These are phyloP conservation scores for Clepsis dumicolana DNA, from an alignment of 2,888 invertebrate genomes.

Conservation along the genomic window DNA sequence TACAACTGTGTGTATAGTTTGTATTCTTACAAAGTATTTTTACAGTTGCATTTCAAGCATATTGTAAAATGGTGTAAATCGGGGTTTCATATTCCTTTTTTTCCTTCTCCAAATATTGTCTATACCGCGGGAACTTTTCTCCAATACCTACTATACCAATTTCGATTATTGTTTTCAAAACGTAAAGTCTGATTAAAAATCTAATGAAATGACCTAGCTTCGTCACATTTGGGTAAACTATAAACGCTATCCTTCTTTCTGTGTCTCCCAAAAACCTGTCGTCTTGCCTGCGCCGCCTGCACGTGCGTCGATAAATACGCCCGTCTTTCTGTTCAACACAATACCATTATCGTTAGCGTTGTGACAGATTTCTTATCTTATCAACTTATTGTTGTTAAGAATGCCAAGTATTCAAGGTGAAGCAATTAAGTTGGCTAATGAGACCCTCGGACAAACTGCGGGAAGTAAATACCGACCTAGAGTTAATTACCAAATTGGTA, in stretches of 20 bases:
- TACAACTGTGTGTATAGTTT: neutral
- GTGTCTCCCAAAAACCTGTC: neutral
- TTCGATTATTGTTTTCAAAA: too few relatives aligned
- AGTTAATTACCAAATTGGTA: constrained; percentile 17
- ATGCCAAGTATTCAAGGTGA: constrained; percentile 2
- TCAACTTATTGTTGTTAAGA: constrained; percentile 17
- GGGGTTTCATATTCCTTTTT: too few relatives aligned
- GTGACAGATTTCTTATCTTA: constrained; percentile 11
- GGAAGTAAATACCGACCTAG: constrained; percentile 22
- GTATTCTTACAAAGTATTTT: neutral
- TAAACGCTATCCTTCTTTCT: too few relatives aligned
- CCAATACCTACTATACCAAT: too few relatives aligned
- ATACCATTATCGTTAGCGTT: too few relatives aligned
- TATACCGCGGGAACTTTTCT: too few relatives aligned
- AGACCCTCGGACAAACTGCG: constrained; percentile 21
- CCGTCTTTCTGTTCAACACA: neutral
- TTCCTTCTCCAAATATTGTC: too few relatives aligned
- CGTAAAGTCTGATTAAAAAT: too few relatives aligned
- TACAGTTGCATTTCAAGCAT: neutral
- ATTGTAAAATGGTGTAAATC: too few relatives aligned
- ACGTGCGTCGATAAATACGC: neutral
- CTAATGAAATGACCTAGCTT: too few relatives aligned
- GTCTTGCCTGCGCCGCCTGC: neutral
- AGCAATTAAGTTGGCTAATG: constrained; percentile 9
- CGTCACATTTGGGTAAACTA: too few relatives aligned